Conservation (phyloP, 2,113 vertebrate species). For the Eira barbara region DNA sequence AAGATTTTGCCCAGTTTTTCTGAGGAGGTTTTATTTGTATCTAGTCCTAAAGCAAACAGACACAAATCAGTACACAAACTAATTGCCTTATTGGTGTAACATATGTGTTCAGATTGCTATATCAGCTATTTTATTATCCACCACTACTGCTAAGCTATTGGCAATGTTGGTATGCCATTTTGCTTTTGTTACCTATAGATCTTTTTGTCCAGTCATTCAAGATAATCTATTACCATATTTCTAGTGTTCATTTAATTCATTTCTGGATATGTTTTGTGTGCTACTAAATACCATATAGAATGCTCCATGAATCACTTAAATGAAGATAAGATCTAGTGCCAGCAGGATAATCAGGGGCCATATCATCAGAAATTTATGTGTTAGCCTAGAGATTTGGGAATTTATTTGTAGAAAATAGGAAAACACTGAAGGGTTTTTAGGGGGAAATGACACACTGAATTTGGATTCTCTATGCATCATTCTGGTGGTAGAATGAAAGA, state of each 20-base stretch:
- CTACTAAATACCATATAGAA: neutral
- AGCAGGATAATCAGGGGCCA: neutral
- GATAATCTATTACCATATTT: neutral
- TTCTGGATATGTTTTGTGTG: neutral
- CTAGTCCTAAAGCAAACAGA: neutral
- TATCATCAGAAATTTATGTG: neutral
- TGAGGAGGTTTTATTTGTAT: neutral
- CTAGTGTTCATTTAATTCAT: neutral
- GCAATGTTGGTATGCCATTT: neutral
- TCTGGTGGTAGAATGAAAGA: neutral
- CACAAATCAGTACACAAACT: neutral
- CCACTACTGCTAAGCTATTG: neutral
- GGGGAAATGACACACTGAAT: neutral
- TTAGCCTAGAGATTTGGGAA: neutral
- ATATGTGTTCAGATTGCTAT: too few species aligned
- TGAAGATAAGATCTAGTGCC: neutral
- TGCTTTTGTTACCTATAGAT: neutral
- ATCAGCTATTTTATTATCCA: neutral
- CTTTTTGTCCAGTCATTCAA: neutral
- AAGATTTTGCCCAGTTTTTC: neutral
- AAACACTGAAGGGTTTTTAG: neutral
- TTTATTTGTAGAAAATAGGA: neutral
- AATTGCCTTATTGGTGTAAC: neutral
- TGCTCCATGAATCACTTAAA: neutral
- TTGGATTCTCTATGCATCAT: neutral